Conservation (phyloP, 2,888 invertebrate genomes). For the Aplocera efformata region DNA sequence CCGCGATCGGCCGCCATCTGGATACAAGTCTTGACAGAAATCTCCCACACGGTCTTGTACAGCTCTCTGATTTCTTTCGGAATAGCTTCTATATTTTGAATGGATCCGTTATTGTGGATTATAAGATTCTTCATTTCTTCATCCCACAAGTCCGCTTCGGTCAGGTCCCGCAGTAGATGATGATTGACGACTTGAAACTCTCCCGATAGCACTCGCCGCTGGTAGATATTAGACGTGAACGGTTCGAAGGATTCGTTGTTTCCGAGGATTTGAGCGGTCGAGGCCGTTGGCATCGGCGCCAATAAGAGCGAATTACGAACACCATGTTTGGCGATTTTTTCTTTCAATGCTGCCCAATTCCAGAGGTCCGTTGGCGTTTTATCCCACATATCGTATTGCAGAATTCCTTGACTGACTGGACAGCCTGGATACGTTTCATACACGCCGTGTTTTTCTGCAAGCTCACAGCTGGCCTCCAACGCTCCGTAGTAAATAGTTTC, state of each 20-base stretch:
- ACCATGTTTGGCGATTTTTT: slow-evolving; percentile 92
- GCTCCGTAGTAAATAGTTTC: slow-evolving; percentile 99
- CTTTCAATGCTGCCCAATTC: slow-evolving; percentile 93
- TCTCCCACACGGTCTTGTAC: slow-evolving; percentile 99
- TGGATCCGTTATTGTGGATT: slow-evolving; percentile 94
- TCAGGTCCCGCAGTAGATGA: slow-evolving; percentile 95
- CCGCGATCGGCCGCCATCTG: slow-evolving; percentile 99
- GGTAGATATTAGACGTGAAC: slow-evolving; percentile 98
- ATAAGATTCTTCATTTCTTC: slow-evolving; percentile 97
- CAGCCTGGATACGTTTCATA: slow-evolving; percentile 96
- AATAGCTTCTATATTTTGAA: slow-evolving; percentile 92
- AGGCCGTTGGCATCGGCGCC: slow-evolving; percentile 99
- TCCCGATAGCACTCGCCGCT: slow-evolving; percentile 95
- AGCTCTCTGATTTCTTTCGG: slow-evolving; percentile 91
- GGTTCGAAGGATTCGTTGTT: slow-evolving; percentile 99
- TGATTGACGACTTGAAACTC: slow-evolving; percentile 98
- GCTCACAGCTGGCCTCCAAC: slow-evolving; percentile 96
- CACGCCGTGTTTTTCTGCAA: slow-evolving; percentile 90
- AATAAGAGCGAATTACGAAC: slow-evolving; percentile 95
- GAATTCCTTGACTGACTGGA: slow-evolving; percentile 96
- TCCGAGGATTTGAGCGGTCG: slow-evolving; percentile 99
- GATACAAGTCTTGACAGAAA: slow-evolving; percentile 94
- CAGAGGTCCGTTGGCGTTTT: slow-evolving; percentile 92
- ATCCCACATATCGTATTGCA: slow-evolving; percentile 99
- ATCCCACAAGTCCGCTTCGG: slow-evolving; percentile 94